Conservation (phyloP, 2,797 vertebrate species). For the Galaxias olidus region DNA sequence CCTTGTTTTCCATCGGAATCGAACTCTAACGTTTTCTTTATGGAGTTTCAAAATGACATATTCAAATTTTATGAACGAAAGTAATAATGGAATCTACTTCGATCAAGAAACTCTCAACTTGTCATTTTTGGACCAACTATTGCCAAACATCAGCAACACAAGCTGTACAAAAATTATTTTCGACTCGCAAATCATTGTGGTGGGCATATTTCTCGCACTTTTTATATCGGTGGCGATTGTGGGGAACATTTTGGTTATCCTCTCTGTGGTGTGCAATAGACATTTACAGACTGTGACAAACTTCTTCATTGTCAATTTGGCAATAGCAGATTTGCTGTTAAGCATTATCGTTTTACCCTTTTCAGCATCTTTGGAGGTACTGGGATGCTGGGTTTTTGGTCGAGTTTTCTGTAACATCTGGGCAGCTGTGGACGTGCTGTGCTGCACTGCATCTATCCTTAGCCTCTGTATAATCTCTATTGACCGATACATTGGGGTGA, state of each 20-base stretch:
- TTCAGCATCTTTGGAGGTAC: conserved; percentile 91
- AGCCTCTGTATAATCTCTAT: conserved; percentile 97
- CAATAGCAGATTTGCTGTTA: conserved; percentile 92
- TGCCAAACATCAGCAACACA: conserved; percentile 70
- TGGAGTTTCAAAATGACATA: conserved; percentile 88
- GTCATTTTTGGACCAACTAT: conserved; percentile 52
- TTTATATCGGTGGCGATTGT: conserved; percentile 91
- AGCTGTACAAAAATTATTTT: conserved; percentile 76
- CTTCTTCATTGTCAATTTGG: conserved; percentile 97
- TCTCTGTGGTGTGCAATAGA: conserved; percentile 93
- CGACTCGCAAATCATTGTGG: conserved; percentile 82
- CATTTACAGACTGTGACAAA: conserved; percentile 96
- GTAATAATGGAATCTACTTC: conserved; percentile 79
- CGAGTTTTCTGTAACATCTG: conserved; percentile 97
- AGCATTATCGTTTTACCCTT: conserved; percentile 93
- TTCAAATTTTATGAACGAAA: conserved; percentile 82
- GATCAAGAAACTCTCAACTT: conserved; percentile 56
- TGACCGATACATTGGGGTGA: conserved; percentile 96
- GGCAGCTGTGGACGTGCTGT: conserved; percentile 98
- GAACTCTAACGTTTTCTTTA: conserved; percentile 70
- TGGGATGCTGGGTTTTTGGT: conserved; percentile 96
- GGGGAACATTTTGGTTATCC: conserved; percentile 95
- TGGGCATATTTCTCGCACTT: conserved; percentile 85
- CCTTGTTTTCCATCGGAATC: conserved; percentile 41
- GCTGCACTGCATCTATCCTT: conserved; percentile 98